Percentiles rank a stretch among this genome's conserved stretches.
phyloP scores from a whole-genome alignment of 2,888 invertebrate species.

The Ornithoptera alexandrae region DNA sequence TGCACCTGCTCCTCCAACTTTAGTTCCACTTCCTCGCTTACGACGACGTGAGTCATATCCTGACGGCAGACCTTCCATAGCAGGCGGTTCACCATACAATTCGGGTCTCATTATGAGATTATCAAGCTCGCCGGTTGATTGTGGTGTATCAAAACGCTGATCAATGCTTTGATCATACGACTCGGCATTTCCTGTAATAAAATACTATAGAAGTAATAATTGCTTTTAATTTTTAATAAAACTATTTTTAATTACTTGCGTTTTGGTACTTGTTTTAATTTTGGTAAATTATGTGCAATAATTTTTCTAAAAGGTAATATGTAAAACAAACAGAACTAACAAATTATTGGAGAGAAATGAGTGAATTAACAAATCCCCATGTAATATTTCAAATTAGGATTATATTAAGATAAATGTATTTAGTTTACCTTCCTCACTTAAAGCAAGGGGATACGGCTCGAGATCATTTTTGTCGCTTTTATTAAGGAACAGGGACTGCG shows the following conservation, averaged over 20 bases:
- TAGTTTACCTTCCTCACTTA: conserved; percentile 73
- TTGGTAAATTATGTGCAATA: no score
- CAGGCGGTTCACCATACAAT: conserved; percentile 80
- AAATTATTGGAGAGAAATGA: no score
- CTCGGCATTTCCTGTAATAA: conserved; percentile 64
- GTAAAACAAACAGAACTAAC: no score
- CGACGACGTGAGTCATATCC: conserved; percentile 66
- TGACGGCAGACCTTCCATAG: conserved; percentile 66
- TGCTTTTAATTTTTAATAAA: no score
- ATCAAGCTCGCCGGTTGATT: conserved; percentile 71
- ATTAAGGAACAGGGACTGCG: conserved; percentile 74
- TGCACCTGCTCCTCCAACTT: conserved; percentile 72
- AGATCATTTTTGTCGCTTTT: conserved; percentile 78
- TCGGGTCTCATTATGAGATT: conserved; percentile 83
- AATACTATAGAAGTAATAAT: no score
- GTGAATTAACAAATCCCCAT: no score
- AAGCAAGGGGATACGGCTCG: conserved; percentile 75
- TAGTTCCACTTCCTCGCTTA: conserved; percentile 71
- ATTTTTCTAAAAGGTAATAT: neutral
- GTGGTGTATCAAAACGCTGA: conserved; percentile 60
- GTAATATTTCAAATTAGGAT: no score
- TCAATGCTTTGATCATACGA: conserved; percentile 68
- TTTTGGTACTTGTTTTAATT: no score
- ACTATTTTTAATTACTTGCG: no score
- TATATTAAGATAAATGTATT: no score